Evolutionary conservation across 2,113 vertebrate species (phyloP).

Genomic region (Dicaeum eximium): DNA sequence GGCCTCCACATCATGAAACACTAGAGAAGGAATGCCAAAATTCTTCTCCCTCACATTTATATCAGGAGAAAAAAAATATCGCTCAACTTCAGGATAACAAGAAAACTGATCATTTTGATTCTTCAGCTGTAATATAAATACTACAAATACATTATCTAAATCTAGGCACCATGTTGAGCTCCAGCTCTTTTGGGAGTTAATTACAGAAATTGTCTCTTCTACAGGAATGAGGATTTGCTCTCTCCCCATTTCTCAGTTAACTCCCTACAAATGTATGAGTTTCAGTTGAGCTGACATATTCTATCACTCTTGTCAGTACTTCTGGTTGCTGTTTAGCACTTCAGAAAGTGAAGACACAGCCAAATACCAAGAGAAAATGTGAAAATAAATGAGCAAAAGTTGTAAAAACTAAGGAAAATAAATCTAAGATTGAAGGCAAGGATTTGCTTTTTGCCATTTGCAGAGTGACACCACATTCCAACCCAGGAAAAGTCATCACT

Average conservation of each 20-base stretch:
- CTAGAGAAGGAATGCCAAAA: not conserved
- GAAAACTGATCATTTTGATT: not conserved
- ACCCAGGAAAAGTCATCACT: not conserved
- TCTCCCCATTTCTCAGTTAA: not conserved
- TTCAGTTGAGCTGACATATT: not conserved
- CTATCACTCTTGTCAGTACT: not conserved
- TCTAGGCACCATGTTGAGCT: not conserved
- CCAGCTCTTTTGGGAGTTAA: not conserved
- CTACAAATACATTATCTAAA: not conserved
- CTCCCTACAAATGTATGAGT: not conserved
- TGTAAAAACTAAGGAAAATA: not conserved
- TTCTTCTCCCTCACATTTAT: accelerated
- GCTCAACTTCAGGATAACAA: not conserved
- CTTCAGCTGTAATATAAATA: not conserved
- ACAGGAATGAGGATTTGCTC: not conserved
- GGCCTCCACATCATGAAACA: not conserved
- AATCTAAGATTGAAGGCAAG: not conserved
- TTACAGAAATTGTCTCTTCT: not conserved
- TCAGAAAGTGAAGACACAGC: not conserved
- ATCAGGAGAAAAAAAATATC: not conserved
- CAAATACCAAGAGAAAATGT: not conserved
- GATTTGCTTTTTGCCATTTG: not conserved
- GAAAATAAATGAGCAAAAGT: not conserved
- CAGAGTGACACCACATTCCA: not conserved
- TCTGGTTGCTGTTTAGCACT: not conserved